A percentile compares a stretch with the other conserved stretches of the same genome.
phyloP scores from a whole-genome alignment of 2,888 invertebrate genomes.

The Hecatera dysodea region DNA sequence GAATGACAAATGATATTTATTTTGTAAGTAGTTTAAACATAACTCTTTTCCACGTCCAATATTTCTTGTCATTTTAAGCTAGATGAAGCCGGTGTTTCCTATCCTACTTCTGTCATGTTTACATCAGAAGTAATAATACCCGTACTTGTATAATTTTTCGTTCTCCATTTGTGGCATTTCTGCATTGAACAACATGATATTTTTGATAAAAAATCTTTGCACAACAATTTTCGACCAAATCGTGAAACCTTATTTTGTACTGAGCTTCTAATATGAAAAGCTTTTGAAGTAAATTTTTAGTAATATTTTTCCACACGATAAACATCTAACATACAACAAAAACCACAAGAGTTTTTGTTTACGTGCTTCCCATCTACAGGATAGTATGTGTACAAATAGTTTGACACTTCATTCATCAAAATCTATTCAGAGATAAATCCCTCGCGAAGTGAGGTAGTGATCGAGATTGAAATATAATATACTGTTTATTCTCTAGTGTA shows the following conservation, averaged over 20 bases:
- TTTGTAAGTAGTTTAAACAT: too few species aligned
- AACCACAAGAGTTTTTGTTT: constrained; percentile 32
- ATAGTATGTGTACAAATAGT: constrained; percentile 60
- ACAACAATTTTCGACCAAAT: not conserved
- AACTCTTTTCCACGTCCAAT: too few species aligned
- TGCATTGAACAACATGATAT: too few species aligned
- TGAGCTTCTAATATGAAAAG: constrained; percentile 2
- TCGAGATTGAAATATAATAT: constrained; percentile 49
- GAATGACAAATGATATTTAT: too few species aligned
- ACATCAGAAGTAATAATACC: too few species aligned
- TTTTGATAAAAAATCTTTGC: not conserved
- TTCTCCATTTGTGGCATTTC: too few species aligned
- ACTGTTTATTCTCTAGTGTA: constrained; percentile 28
- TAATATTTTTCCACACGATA: constrained; percentile 22
- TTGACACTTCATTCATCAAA: constrained; percentile 68
- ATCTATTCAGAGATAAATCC: constrained; percentile 59
- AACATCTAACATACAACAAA: constrained; percentile 26
- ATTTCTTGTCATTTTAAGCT: too few species aligned
- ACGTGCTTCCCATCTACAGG: constrained; percentile 26
- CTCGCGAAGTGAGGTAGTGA: constrained; percentile 35
- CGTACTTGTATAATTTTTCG: too few species aligned
- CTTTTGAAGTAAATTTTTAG: constrained; percentile 21
- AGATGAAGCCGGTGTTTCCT: too few species aligned
- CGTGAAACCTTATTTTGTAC: not conserved
- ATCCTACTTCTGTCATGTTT: too few species aligned